Evolutionary conservation across 2,888 invertebrate species (phyloP).

Genomic region (Endomychus coccineus): DNA sequence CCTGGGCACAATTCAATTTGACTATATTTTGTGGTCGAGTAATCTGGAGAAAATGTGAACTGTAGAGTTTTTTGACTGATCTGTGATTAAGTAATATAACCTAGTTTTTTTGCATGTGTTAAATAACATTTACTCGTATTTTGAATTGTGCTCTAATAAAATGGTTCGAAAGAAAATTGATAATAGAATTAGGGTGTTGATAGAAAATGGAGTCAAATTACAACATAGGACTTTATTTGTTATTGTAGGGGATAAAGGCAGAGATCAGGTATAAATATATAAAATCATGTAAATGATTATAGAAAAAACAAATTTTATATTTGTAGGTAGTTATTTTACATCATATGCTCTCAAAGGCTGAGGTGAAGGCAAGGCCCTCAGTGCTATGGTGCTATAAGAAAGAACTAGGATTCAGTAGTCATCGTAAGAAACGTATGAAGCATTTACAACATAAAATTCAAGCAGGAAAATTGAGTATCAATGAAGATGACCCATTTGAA

Average conservation of each 20-base stretch:
- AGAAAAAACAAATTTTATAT: constrained; percentile 1
- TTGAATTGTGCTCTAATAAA: too few relatives aligned
- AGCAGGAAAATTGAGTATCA: constrained; percentile 78
- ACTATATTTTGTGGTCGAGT: too few relatives aligned
- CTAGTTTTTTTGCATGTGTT: too few relatives aligned
- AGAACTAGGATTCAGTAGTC: constrained; percentile 55
- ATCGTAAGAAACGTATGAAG: constrained; percentile 89
- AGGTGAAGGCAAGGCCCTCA: constrained; percentile 84
- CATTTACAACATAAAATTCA: constrained; percentile 74
- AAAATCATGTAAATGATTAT: constrained; percentile 4
- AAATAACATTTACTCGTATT: too few relatives aligned
- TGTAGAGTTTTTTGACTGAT: too few relatives aligned
- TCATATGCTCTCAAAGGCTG: constrained; percentile 94
- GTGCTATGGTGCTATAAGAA: constrained; percentile 99
- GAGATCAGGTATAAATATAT: constrained; percentile 71
- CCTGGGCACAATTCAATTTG: too few relatives aligned
- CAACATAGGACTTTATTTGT: constrained; percentile 92
- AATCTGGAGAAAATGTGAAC: too few relatives aligned
- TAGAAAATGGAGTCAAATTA: constrained; percentile 90
- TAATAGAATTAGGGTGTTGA: constrained; percentile 87
- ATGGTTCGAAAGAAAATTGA: constrained; percentile 96
- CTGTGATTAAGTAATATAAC: too few relatives aligned
- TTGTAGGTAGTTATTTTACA: constrained; percentile 88
- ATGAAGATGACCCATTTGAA: constrained; percentile 95
- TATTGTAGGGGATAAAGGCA: constrained; percentile 90